These are phyloP conservation scores for Laterallus jamaicensis DNA, from an alignment of 2,113 vertebrate species.

Conservation along the genomic window DNA sequence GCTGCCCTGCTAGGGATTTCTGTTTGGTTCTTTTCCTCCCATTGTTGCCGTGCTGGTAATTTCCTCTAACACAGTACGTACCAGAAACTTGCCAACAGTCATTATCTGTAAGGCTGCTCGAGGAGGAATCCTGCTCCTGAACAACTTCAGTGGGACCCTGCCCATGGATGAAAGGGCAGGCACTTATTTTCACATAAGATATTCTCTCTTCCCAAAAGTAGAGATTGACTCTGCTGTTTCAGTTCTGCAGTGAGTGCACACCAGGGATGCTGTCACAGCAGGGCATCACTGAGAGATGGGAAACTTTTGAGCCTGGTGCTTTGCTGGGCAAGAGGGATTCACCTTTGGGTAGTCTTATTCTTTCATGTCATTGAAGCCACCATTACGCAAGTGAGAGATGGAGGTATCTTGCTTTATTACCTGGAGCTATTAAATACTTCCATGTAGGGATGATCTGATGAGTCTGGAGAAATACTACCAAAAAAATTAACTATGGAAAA, in stretches of 20 bases:
- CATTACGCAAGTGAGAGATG: background rate
- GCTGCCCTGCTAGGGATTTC: background rate
- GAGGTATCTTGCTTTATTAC: background rate
- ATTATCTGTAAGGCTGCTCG: background rate
- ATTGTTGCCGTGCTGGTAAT: background rate
- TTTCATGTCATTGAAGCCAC: background rate
- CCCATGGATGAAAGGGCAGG: background rate
- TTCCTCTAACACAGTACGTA: background rate
- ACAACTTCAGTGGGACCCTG: background rate
- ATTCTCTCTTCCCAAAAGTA: background rate
- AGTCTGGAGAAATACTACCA: background rate
- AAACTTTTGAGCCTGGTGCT: background rate
- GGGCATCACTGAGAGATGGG: background rate
- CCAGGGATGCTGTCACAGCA: background rate
- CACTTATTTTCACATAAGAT: background rate
- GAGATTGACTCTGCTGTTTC: background rate
- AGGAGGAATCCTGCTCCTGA: background rate
- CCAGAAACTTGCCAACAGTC: background rate
- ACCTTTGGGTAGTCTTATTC: background rate
- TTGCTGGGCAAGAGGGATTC: background rate
- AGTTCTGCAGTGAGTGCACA: background rate
- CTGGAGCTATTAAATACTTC: background rate
- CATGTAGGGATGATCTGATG: background rate
- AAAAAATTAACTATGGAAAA: background rate
- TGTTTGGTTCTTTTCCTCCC: background rate